Evolutionary conservation across 2,113 vertebrate species (phyloP).

Genomic region (Cnemophilus loriae): DNA sequence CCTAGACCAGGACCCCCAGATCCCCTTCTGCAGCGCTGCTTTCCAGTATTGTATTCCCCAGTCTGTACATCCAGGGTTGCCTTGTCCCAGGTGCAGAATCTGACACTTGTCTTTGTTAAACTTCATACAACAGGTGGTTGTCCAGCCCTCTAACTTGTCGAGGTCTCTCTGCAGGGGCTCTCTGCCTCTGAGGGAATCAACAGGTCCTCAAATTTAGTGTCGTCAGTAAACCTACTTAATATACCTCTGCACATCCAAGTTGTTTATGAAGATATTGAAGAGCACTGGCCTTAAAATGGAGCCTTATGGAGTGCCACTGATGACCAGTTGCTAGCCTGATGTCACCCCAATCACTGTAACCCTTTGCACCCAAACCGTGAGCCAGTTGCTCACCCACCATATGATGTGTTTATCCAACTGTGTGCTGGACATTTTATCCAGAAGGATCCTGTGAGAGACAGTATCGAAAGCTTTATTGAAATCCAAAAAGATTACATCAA

Average conservation of each 20-base stretch:
- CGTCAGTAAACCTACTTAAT: not conserved
- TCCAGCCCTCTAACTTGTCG: not conserved
- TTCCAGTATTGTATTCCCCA: not conserved
- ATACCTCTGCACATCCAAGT: not conserved
- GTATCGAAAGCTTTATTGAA: not conserved
- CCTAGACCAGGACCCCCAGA: accelerated
- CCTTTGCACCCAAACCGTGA: not conserved
- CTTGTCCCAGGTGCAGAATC: not conserved
- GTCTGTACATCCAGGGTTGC: not conserved
- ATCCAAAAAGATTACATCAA: not conserved
- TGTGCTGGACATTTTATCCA: not conserved
- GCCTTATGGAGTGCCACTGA: not conserved
- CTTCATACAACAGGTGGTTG: not conserved
- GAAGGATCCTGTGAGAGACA: not conserved
- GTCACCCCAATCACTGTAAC: not conserved
- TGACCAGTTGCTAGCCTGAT: not conserved
- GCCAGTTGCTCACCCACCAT: not conserved
- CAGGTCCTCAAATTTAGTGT: not conserved
- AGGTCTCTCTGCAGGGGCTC: not conserved
- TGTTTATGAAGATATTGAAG: not conserved
- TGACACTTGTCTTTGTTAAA: not conserved
- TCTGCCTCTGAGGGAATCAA: not conserved
- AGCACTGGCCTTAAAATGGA: not conserved
- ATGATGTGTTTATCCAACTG: not conserved
- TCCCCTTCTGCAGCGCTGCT: accelerated